phyloP scores from a whole-genome alignment of 2,797 vertebrate species.

The Triplophysa bombifrons region DNA sequence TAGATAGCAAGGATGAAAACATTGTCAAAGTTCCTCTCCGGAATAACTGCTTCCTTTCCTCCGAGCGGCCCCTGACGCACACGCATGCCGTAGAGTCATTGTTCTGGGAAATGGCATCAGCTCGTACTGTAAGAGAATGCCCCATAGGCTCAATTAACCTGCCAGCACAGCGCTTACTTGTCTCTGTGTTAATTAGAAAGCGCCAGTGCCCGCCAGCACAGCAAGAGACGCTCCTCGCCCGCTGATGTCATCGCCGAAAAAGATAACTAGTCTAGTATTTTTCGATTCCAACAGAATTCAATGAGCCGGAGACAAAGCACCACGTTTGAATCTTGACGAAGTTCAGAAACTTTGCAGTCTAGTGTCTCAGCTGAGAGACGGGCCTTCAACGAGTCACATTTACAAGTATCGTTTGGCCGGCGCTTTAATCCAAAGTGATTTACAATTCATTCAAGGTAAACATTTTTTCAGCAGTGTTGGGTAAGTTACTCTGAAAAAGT shows the following conservation, averaged over 20 bases:
- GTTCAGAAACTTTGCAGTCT: neutral
- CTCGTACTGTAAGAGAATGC: slow-evolving; percentile 69
- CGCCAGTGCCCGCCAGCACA: slow-evolving; percentile 59
- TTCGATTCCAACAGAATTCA: neutral
- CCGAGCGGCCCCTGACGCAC: neutral
- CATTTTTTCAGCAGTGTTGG: no score
- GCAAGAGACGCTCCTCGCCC: slow-evolving; percentile 31
- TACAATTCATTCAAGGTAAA: no score
- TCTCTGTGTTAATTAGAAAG: slow-evolving; percentile 72
- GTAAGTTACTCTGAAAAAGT: no score
- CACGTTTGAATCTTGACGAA: neutral
- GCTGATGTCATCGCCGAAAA: slow-evolving; percentile 41
- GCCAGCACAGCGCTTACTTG: slow-evolving; percentile 62
- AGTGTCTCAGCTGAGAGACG: neutral
- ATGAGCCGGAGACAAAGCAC: neutral
- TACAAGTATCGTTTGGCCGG: neutral
- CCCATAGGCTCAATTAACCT: slow-evolving; percentile 73
- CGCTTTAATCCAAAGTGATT: no score
- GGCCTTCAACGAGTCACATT: neutral
- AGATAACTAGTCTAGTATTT: neutral
- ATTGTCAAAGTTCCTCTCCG: neutral
- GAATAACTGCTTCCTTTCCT: neutral
- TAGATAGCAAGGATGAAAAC: neutral
- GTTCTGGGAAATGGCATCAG: slow-evolving; percentile 51
- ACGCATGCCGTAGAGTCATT: neutral